Evolutionary conservation across 92 coral and sea anemone species (phyloP).

Genomic region (Blastomussa wellsi): DNA sequence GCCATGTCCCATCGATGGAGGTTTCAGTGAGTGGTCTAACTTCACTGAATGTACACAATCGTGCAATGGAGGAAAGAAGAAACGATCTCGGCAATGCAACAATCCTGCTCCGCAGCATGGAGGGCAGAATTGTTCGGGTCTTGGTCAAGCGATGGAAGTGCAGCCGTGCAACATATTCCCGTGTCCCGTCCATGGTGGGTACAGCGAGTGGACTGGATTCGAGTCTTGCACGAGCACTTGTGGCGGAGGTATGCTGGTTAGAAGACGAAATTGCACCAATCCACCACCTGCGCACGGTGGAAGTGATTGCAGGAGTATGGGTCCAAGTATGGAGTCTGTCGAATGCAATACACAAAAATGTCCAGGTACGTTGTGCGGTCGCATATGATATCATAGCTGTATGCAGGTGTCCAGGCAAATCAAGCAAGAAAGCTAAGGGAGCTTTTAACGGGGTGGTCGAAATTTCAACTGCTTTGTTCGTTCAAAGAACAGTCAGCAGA

Average conservation of each 20-base stretch:
- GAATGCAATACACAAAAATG: slow-evolving; percentile 74
- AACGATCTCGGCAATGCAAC: slow-evolving; percentile 55
- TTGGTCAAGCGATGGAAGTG: slow-evolving; percentile 45
- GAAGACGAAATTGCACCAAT: slow-evolving; percentile 70
- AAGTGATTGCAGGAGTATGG: slow-evolving; percentile 65
- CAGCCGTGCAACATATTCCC: slow-evolving; percentile 52
- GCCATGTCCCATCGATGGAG: slow-evolving; percentile 80
- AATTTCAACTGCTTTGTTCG: no score
- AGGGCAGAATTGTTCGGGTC: slow-evolving; percentile 52
- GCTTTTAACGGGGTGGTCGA: no score
- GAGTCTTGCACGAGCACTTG: slow-evolving; percentile 70
- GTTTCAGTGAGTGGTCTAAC: slow-evolving; percentile 58
- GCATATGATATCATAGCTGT: background rate
- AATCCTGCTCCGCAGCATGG: slow-evolving; percentile 70
- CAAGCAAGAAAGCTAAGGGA: background rate
- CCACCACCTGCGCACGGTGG: slow-evolving; percentile 80
- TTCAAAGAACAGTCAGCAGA: no score
- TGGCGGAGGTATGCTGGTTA: slow-evolving; percentile 68
- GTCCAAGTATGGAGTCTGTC: slow-evolving; percentile 50
- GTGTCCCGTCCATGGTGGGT: slow-evolving; percentile 75
- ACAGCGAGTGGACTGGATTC: slow-evolving; percentile 68
- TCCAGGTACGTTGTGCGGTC: slow-evolving; percentile 62
- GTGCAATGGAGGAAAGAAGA: slow-evolving; percentile 52
- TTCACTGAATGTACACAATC: slow-evolving; percentile 57
- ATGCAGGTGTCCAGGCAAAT: background rate